Conservation (phyloP, 2,797 vertebrate species). For the Iguana delicatissima region DNA sequence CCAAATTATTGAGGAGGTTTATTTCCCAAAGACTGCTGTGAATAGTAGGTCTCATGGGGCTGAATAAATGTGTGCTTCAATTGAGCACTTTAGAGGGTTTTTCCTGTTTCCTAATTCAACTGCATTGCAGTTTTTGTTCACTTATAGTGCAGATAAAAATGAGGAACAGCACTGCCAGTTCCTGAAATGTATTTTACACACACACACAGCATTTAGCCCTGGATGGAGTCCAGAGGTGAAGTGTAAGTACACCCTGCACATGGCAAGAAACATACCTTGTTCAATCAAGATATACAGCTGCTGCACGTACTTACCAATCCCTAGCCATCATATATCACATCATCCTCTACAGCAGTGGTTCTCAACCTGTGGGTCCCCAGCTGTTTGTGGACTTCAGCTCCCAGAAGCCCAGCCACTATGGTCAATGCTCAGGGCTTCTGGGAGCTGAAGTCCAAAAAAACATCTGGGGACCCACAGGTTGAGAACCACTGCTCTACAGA, state of each 20-base stretch:
- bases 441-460: too few species aligned
- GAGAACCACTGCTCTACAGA: too few species aligned
- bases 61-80: slow-evolving; percentile 54
- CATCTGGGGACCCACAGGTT: too few species aligned
- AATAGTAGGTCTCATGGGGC: slow-evolving; percentile 55
- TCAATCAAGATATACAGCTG: background rate
- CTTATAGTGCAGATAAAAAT: slow-evolving; percentile 56
- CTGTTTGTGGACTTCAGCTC: too few species aligned
- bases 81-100: slow-evolving; percentile 51
- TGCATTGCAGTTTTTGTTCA: slow-evolving; percentile 56
- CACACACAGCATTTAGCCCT: background rate
- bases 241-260: background rate
- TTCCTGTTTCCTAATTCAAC: slow-evolving; percentile 60
- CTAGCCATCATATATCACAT: background rate
- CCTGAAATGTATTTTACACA: background rate
- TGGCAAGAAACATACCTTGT: background rate
- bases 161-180: slow-evolving; percentile 9
- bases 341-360: too few species aligned
- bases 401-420: too few species aligned
- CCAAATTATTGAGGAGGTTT: slow-evolving; percentile 60
- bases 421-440: too few species aligned
- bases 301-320: background rate
- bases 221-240: background rate
- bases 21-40: slow-evolving; percentile 50
- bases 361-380: too few species aligned